These are phyloP conservation scores for Ammospiza nelsoni DNA, from an alignment of 2,113 vertebrate genomes.

Conservation along the genomic window DNA sequence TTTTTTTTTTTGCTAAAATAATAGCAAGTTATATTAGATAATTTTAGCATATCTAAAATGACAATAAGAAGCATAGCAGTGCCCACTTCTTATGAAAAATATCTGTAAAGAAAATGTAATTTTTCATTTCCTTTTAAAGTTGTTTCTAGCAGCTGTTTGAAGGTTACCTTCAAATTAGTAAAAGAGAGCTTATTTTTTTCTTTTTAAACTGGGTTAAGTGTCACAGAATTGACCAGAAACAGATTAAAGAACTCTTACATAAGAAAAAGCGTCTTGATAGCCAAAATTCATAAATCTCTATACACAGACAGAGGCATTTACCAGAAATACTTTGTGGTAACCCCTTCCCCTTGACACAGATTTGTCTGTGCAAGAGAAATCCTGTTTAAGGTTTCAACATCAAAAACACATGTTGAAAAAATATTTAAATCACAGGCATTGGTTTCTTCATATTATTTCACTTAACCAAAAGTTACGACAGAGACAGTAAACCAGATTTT, in stretches of 20 bases:
- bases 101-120: not conserved
- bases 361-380: not conserved
- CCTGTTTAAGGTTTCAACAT: not conserved
- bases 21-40: not conserved
- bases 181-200: accelerated
- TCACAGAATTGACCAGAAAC: not conserved
- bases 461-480: not conserved
- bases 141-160: not conserved
- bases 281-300: not conserved
- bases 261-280: not conserved
- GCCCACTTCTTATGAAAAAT: not conserved
- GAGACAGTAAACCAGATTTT: not conserved
- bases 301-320: not conserved
- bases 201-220: not conserved
- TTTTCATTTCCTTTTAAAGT: not conserved
- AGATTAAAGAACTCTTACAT: not conserved
- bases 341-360: not conserved
- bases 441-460: not conserved
- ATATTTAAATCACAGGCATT: not conserved
- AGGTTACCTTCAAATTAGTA: not conserved
- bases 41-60: not conserved
- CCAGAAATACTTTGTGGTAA: not conserved
- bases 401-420: not conserved
- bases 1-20: no score
- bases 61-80: not conserved